Evolutionary conservation across 2,797 vertebrate genomes (phyloP), one percentile per base, ranked within the genome.

Genomic region (Neosalanx taihuensis): DNA sequence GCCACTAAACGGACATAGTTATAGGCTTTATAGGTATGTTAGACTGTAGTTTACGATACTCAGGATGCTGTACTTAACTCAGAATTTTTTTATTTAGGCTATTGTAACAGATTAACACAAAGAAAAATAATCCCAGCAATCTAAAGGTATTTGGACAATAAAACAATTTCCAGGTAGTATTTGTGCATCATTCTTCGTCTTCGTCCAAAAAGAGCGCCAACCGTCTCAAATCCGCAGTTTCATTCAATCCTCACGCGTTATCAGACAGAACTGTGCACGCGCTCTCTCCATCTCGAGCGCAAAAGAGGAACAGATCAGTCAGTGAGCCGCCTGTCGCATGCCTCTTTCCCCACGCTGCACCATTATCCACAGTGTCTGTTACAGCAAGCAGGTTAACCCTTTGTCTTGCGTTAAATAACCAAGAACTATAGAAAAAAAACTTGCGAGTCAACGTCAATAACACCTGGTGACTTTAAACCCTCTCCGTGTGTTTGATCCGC

Each of bases 1-100:
- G 10, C 41, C 29, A n/a, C 49, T 77, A 75, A 57, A 67, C 77
- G 82, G 64, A 82, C 84, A 89, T 83, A 67, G 73, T 62, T 79
- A 67, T 79, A 67, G 17, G n/a, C 53, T 61, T 70, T 9, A 33
- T 17, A 68, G 1, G 67, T 65, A 49, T 23, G 20, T 68, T 63
- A 56, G 4, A 46, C 41, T 46, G 9, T 46, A 46, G 41, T 12
- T 46, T 46, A 46, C 41, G 12, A 46, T 2, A 9, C 41, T 46
- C 41, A 4, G 33, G 1, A 35, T 6, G 33, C 33, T 35, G 6
- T 35, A 46, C 41, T 46, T 9, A 9, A 12, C 41, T 46, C 41
- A 46, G 9, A 46, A 46, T 12, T 46, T 46, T 46, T 3, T 3
- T 1, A 46, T 46, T 33, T 23, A 49, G 33, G 18, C 33, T 57